Evolutionary conservation across 92 coral and sea anemone genomes (phyloP).

Genomic region (Isaurus tuberculatus): DNA sequence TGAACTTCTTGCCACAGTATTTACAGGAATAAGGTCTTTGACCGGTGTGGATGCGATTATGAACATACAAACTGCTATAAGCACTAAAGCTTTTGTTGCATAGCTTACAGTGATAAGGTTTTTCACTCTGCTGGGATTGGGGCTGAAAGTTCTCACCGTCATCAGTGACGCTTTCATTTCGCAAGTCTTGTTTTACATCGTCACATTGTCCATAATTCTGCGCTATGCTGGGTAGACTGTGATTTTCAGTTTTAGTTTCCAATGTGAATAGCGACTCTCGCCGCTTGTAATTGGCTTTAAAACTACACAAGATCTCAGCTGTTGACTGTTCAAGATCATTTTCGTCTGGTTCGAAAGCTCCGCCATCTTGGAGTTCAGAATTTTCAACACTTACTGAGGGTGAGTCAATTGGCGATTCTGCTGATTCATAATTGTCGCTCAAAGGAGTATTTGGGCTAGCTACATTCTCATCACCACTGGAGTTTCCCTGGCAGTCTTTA

Average conservation of each 20-base stretch:
- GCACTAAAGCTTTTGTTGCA: conserved; percentile 69
- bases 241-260: background rate
- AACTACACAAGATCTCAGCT: conserved; percentile 86
- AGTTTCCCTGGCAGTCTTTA: conserved; percentile 68
- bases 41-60: conserved; percentile 75
- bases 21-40: conserved; percentile 72
- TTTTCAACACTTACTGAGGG: background rate
- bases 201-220: background rate
- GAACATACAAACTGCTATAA: conserved; percentile 74
- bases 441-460: conserved; percentile 53
- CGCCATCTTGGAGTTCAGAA: conserved; percentile 1
- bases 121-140: conserved; percentile 48
- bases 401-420: conserved; percentile 23
- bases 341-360: conserved; percentile 20
- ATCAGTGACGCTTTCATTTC: background rate
- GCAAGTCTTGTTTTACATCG: background rate
- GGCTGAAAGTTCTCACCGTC: conserved; percentile 26
- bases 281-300: conserved; percentile 57
- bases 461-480: conserved; percentile 66
- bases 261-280: conserved; percentile 19
- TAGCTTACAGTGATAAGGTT: conserved; percentile 65
- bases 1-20: conserved; percentile 69
- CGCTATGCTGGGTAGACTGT: background rate
- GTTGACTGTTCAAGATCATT: conserved; percentile 72
- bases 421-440: conserved; percentile 45